These are phyloP conservation scores for Melinaea menophilus DNA, from an alignment of 2,888 invertebrate species.

Conservation along the genomic window DNA sequence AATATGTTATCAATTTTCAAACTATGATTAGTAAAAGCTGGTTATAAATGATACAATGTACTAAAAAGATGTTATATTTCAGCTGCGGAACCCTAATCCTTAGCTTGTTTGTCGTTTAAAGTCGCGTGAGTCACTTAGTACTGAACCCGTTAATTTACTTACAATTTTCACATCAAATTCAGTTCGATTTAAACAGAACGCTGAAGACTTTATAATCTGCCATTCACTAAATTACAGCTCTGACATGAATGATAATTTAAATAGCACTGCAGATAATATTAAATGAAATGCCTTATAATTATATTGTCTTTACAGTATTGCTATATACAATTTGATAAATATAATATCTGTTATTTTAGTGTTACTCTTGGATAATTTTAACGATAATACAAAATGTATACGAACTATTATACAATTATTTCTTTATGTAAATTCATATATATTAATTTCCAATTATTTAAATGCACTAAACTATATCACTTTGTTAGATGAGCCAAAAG, in stretches of 20 bases:
- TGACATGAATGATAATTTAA: background rate
- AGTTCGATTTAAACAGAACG: conserved; percentile 7
- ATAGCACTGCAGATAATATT: background rate
- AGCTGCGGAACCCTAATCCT: background rate
- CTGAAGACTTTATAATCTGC: conserved; percentile 5
- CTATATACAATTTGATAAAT: too few relatives aligned
- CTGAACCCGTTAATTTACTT: conserved; percentile 1
- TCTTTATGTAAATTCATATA: too few relatives aligned
- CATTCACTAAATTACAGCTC: conserved; percentile 3
- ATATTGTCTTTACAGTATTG: background rate
- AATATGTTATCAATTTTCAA: too few relatives aligned
- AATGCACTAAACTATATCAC: too few relatives aligned
- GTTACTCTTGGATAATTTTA: too few relatives aligned
- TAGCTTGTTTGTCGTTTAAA: conserved; percentile 14
- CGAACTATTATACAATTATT: too few relatives aligned
- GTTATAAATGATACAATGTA: too few relatives aligned
- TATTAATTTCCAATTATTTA: too few relatives aligned
- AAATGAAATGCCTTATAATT: background rate
- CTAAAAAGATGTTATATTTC: background rate
- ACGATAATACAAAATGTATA: too few relatives aligned
- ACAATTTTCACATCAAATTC: conserved; percentile 6
- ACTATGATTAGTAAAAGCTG: too few relatives aligned
- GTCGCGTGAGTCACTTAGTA: conserved; percentile 23
- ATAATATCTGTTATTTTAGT: too few relatives aligned
- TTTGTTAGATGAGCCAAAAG: too few relatives aligned